These are phyloP conservation scores for Athene noctua DNA, from an alignment of 2,113 vertebrate genomes.

Conservation along the genomic window DNA sequence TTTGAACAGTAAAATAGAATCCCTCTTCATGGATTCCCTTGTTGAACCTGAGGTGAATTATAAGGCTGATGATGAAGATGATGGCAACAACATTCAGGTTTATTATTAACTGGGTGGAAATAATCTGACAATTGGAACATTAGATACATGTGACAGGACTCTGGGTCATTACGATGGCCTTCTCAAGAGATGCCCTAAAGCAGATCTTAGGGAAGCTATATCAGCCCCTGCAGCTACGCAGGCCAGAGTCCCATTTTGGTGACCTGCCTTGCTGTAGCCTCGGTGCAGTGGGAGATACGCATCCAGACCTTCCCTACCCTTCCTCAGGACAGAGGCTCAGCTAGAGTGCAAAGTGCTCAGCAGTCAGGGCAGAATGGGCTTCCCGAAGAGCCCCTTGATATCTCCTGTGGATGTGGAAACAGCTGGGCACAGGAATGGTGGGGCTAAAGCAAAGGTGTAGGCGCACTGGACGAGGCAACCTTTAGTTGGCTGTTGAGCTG, in stretches of 20 bases:
- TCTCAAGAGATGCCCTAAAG: background rate
- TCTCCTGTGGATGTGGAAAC: background rate
- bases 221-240: background rate
- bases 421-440: background rate
- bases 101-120: background rate
- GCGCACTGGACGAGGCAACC: background rate
- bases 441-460: background rate
- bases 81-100: background rate
- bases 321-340: background rate
- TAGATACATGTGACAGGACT: background rate
- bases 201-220: background rate
- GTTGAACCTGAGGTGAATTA: background rate
- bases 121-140: background rate
- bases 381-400: background rate
- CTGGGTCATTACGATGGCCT: background rate
- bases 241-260: background rate
- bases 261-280: background rate
- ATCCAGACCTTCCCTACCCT: background rate
- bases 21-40: background rate
- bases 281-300: fast-evolving
- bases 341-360: background rate
- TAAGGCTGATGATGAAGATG: background rate
- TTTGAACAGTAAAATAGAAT: background rate
- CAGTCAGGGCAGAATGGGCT: background rate
- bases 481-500: background rate